A percentile compares a stretch with the other conserved stretches of the same genome.
Conservation (phyloP, 2,797 vertebrate genomes). For the Chromobotia macracanthus region DNA sequence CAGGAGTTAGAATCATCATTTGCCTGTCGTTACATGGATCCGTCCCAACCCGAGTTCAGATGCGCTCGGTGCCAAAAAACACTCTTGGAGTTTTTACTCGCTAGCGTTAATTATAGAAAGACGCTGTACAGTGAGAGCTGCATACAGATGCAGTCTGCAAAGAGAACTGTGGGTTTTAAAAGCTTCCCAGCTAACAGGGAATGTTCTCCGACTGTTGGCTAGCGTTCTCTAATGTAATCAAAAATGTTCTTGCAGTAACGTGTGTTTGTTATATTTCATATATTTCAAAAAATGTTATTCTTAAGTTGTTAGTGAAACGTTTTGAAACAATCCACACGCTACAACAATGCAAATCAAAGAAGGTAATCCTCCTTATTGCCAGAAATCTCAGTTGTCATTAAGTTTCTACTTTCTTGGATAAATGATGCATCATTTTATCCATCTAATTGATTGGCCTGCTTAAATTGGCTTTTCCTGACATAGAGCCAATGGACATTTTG, state of each 20-base stretch:
- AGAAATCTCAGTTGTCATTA: conserved; percentile 71
- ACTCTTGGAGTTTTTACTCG: conserved; percentile 6
- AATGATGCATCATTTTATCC: conserved; percentile 66
- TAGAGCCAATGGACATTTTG: not conserved
- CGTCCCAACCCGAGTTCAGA: conserved; percentile 44
- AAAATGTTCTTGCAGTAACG: too few species aligned
- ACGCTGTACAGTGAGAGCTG: not conserved
- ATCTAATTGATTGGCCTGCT: conserved; percentile 64
- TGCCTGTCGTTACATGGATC: conserved; percentile 47
- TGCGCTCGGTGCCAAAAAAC: conserved; percentile 21
- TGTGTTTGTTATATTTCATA: too few species aligned
- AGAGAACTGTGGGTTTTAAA: not conserved
- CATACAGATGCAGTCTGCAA: conserved; percentile 4
- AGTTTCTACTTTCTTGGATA: conserved; percentile 66
- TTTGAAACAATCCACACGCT: conserved; percentile 52
- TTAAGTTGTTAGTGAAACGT: too few species aligned
- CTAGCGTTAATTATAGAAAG: conserved; percentile 23
- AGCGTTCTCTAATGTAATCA: too few species aligned
- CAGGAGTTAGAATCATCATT: conserved; percentile 52
- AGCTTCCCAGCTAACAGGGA: not conserved
- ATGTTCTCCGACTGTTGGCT: too few species aligned
- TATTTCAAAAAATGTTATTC: too few species aligned
- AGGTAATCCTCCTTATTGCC: conserved; percentile 72
- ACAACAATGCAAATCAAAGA: conserved; percentile 67
- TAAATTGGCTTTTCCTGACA: conserved; percentile 53